phyloP scores from a whole-genome alignment of 2,797 vertebrate genomes.

The Bradypodion ventrale region DNA sequence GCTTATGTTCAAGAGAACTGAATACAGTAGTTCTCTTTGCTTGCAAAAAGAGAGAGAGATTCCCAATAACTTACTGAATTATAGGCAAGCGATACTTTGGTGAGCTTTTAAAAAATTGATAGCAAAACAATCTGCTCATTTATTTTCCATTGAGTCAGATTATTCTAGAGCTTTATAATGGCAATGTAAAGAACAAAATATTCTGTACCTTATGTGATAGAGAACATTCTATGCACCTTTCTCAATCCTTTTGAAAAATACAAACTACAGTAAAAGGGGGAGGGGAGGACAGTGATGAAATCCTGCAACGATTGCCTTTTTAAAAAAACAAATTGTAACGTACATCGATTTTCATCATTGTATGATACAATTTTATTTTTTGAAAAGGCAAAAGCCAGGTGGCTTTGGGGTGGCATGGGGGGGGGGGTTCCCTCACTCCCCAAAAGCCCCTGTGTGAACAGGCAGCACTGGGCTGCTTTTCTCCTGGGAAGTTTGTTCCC shows the following conservation, averaged over 20 bases:
- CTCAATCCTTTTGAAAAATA: background rate
- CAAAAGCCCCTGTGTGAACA: too few relatives aligned
- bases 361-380: too few relatives aligned
- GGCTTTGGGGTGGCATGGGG: too few relatives aligned
- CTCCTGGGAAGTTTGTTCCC: too few relatives aligned
- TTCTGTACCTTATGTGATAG: background rate
- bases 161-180: background rate
- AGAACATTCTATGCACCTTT: background rate
- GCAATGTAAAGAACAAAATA: background rate
- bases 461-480: too few relatives aligned
- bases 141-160: background rate
- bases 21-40: slow-evolving; percentile 12
- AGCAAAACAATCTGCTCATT: background rate
- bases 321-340: too few relatives aligned
- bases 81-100: background rate
- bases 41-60: slow-evolving; percentile 2
- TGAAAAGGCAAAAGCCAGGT: too few relatives aligned
- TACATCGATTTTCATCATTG: too few relatives aligned
- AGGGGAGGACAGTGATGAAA: too few relatives aligned
- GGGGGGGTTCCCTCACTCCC: too few relatives aligned
- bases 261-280: too few relatives aligned
- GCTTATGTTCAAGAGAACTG: slow-evolving; percentile 7
- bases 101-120: background rate
- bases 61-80: slow-evolving; percentile 18
- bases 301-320: too few relatives aligned